phyloP scores from a whole-genome alignment of 2,888 invertebrate species.

The Biston stratarius region DNA sequence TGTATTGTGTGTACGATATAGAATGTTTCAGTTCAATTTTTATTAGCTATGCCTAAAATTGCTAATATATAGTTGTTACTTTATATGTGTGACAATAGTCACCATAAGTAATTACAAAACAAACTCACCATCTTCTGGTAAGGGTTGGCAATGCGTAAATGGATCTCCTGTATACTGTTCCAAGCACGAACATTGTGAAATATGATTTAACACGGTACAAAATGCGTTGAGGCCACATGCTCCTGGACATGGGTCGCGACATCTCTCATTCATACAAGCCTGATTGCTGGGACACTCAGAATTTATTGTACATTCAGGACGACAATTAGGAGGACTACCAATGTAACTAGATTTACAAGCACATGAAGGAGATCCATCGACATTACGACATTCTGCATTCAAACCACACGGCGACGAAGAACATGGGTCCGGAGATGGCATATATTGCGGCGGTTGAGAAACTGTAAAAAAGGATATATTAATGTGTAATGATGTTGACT shows the following conservation, averaged over 20 bases:
- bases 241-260: constrained; percentile 89
- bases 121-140: constrained; percentile 68
- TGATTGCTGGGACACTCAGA: constrained; percentile 89
- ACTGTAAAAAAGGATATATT: constrained; percentile 58
- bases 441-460: constrained; percentile 63
- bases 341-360: constrained; percentile 87
- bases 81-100: neutral
- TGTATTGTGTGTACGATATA: no score
- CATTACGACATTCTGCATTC: constrained; percentile 87
- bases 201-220: constrained; percentile 87
- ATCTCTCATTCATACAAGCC: constrained; percentile 89
- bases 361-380: constrained; percentile 86
- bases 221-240: constrained; percentile 88
- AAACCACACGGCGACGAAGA: constrained; percentile 89
- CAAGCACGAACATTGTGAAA: constrained; percentile 88
- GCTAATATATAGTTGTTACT: neutral
- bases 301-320: constrained; percentile 90
- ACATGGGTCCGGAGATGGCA: constrained; percentile 84
- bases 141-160: constrained; percentile 78
- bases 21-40: no score
- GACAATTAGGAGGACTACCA: constrained; percentile 89
- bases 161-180: constrained; percentile 87
- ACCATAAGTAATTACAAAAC: neutral
- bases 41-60: neutral
- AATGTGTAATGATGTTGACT: neutral